phyloP scores from a whole-genome alignment of 2,888 invertebrate genomes.

The Hirtodrosophila cameraria region DNA sequence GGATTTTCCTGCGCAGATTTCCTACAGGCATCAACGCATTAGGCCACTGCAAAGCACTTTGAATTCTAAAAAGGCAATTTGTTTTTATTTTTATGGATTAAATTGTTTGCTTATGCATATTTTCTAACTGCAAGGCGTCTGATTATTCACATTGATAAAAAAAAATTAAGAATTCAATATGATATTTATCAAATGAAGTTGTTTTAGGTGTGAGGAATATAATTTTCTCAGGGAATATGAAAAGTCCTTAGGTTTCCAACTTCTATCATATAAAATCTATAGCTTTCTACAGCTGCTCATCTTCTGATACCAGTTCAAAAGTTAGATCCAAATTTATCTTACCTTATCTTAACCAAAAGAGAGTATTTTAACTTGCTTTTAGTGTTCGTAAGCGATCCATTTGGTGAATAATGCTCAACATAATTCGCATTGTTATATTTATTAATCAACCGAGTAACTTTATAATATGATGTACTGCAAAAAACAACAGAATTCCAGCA shows the following conservation, averaged over 20 bases:
- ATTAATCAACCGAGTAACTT: constrained; percentile 40
- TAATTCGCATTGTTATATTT: constrained; percentile 7
- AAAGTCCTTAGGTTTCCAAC: too few relatives aligned
- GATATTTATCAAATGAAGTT: background rate
- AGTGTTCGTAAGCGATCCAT: background rate
- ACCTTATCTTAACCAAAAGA: too few relatives aligned
- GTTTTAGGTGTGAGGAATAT: too few relatives aligned
- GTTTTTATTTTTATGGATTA: constrained; percentile 54
- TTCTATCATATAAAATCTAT: too few relatives aligned
- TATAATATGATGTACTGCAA: constrained; percentile 51
- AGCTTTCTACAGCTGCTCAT: too few relatives aligned
- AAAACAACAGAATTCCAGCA: constrained; percentile 11
- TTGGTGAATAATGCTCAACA: constrained; percentile 32
- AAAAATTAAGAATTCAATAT: background rate
- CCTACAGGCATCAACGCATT: constrained; percentile 65
- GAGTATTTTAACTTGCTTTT: too few relatives aligned
- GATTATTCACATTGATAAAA: background rate
- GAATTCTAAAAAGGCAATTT: constrained; percentile 73
- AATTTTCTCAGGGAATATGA: too few relatives aligned
- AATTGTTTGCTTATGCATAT: constrained; percentile 23
- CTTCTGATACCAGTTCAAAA: too few relatives aligned
- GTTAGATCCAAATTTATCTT: too few relatives aligned
- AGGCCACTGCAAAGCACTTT: constrained; percentile 47
- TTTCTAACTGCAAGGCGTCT: background rate
- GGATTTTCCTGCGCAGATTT: constrained; percentile 58